Conservation (phyloP, 2,113 vertebrate genomes). For the Urocolius indicus region DNA sequence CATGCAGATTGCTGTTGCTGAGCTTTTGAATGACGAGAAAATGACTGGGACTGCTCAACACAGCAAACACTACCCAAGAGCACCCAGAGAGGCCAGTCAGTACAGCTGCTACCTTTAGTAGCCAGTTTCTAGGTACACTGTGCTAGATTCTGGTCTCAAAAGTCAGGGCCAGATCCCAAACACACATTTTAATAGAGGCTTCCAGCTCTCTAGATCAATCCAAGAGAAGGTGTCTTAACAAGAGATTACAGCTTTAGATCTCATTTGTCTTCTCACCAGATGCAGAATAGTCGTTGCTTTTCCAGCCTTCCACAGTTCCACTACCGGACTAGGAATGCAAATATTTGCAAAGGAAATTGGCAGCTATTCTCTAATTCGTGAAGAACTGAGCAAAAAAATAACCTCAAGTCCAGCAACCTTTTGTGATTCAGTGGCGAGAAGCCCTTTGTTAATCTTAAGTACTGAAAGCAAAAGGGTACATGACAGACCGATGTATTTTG, state of each 20-base stretch:
- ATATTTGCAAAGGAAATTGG: background rate
- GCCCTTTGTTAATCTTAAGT: background rate
- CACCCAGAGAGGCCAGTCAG: background rate
- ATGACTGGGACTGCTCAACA: background rate
- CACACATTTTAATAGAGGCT: background rate
- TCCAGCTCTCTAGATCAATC: background rate
- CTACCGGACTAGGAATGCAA: background rate
- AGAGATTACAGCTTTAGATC: background rate
- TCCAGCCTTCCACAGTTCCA: background rate
- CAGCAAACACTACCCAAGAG: background rate
- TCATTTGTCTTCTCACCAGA: background rate
- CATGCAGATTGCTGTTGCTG: background rate
- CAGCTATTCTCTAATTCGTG: background rate
- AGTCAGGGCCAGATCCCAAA: background rate
- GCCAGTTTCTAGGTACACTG: background rate
- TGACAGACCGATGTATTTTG: background rate
- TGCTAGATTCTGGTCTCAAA: background rate
- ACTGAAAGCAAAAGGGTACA: background rate
- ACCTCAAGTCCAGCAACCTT: background rate
- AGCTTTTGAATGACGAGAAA: background rate
- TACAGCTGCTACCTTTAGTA: background rate
- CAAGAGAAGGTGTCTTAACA: background rate
- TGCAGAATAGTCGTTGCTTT: background rate
- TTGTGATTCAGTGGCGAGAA: background rate
- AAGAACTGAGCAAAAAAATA: constrained; percentile 8